Percentiles rank a stretch among this genome's conserved stretches.
These are phyloP conservation scores for Epicauta chinensis DNA, from an alignment of 1,140 invertebrate species.

Conservation along the genomic window DNA sequence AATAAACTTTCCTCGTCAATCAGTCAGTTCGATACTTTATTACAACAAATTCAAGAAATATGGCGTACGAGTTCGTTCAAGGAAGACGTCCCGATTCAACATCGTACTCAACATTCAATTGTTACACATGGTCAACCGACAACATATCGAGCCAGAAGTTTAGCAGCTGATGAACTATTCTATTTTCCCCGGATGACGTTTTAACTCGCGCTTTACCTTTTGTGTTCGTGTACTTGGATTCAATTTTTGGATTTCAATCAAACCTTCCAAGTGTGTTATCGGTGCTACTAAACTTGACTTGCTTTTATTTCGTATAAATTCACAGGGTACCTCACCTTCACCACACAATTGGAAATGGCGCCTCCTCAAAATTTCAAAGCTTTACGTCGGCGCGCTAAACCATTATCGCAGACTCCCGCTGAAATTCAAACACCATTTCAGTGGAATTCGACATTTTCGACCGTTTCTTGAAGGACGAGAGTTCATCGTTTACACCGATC, in stretches of 20 bases:
- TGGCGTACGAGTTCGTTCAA: no score
- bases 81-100: no score
- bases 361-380: slow-evolving; percentile 20
- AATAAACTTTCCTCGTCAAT: no score
- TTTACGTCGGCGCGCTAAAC: slow-evolving; percentile 38
- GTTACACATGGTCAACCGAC: no score
- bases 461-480: slow-evolving; percentile 32
- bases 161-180: no score
- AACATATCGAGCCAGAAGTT: no score
- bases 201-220: slow-evolving; percentile 37
- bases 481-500: slow-evolving; percentile 42
- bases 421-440: slow-evolving; percentile 28
- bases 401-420: slow-evolving; percentile 36
- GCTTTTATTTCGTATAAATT: slow-evolving; percentile 34
- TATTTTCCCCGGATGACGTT: slow-evolving; percentile 27
- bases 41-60: no score
- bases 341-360: no score
- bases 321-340: slow-evolving; percentile 30
- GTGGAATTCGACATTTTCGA: slow-evolving; percentile 34
- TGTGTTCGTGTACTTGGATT: slow-evolving; percentile 37
- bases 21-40: no score
- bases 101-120: no score
- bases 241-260: slow-evolving; percentile 32
- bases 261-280: slow-evolving; percentile 33
- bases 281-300: slow-evolving; percentile 20